Base-by-base conservation (phyloP, 2,888 invertebrate genomes). In the Ceramica pisi region DNA sequence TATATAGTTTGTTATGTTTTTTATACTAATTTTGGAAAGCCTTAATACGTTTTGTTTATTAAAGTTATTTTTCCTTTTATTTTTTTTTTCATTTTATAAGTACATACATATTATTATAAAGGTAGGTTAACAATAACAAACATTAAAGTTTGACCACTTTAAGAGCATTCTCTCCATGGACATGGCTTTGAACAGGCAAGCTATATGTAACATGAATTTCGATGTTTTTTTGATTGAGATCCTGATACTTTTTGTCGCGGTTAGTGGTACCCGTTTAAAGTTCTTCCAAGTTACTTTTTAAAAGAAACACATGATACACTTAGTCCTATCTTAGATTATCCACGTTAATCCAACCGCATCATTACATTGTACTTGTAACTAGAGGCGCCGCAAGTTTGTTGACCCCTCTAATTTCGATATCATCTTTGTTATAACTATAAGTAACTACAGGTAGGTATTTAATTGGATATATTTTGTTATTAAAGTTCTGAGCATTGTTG, bases 361-460 rank as follows among this genome's bases (percentile, higher is more conserved):
- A 77, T 70, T 71, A 69, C 71, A 73, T 51, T 50, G 76, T 55
- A 73, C 67, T 71, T 53, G 67, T 75, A 84, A 65, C 69, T 60
- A 74, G 77, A 80, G 83, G 75, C 77, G 83, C 82, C 71, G 71
- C 63, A 48, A 65, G 72, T 63, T 65, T 71, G 31, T 44, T 77
- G 80, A 77, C 66, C 76, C 55, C 23, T 51, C 23, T 55, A 19
- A 38, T 68, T 77, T 80, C 74, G 73, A 68, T 75, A 38, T 62
- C 57, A 44, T 64, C 62, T 67, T 80, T 75, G 65, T 79, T 80
- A 59, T 56, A 64, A 2, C 48, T 76, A 61, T 56, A 64, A 2
- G 51, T 76, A 61, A 3, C 21, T 46, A 51, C n/a, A 66, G 10
- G 62, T 41, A 66, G 12, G 55, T 68, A 51, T 70, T 59, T 69